A percentile compares a stretch with the other conserved stretches of the same genome.
These are phyloP conservation scores for Drosophila pseudotakahashii DNA, from an alignment of 2,888 invertebrate species.

Conservation along the genomic window DNA sequence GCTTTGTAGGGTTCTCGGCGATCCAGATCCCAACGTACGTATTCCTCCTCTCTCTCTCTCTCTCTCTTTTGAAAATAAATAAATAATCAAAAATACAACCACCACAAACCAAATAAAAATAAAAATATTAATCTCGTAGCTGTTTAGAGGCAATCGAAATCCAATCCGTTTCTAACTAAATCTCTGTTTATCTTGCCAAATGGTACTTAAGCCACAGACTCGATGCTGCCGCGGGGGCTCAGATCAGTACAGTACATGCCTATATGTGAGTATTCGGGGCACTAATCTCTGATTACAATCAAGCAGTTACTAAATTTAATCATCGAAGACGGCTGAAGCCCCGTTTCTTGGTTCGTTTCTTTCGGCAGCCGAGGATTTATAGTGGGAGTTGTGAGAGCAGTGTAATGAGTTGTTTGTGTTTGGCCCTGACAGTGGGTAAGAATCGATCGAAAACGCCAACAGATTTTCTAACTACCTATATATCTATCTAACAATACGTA, in stretches of 20 bases:
- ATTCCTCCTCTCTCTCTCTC: conserved; percentile 17
- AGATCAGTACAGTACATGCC: conserved; percentile 30
- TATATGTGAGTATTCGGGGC: conserved; percentile 50
- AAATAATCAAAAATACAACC: conserved; percentile 1
- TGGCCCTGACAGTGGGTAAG: conserved; percentile 49
- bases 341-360: conserved; percentile 64
- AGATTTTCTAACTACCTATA: conserved; percentile 24
- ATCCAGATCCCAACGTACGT: conserved; percentile 45
- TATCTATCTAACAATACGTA: conserved; percentile 12
- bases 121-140: conserved; percentile 38
- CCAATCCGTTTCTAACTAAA: conserved; percentile 16
- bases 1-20: conserved; percentile 33
- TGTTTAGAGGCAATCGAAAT: conserved; percentile 15
- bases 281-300: conserved; percentile 38
- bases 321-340: conserved; percentile 21
- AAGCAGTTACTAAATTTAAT: conserved; percentile 24
- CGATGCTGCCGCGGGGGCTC: conserved; percentile 34
- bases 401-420: conserved; percentile 47
- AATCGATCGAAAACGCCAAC: conserved; percentile 31
- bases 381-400: conserved; percentile 51
- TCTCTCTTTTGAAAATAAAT: conserved; percentile 18
- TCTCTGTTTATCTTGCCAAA: conserved; percentile 29
- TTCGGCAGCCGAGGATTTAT: conserved; percentile 60
- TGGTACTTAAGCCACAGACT: conserved; percentile 15
- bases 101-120: conserved; percentile 10